Conservation (phyloP, 2,888 invertebrate species). For the Pseudanteris insignis region DNA sequence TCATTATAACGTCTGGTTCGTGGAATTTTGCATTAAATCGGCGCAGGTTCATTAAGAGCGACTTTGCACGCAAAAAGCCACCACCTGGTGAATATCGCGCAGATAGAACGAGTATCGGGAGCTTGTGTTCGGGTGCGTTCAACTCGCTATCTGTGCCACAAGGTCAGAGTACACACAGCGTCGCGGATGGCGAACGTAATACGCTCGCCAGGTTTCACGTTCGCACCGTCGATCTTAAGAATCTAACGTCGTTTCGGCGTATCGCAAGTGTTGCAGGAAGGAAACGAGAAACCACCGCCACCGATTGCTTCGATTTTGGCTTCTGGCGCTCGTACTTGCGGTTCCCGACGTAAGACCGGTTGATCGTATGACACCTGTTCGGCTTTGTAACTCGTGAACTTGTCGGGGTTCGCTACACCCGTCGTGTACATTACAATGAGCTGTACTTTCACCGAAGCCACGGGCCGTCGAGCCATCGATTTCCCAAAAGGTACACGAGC, state of each 20-base stretch:
- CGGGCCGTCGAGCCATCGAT: slow-evolving; percentile 23
- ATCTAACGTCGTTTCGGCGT: slow-evolving; percentile 14
- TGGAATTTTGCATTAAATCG: not conserved
- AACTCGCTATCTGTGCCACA: slow-evolving; percentile 52
- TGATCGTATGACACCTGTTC: slow-evolving; percentile 43
- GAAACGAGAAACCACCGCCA: slow-evolving; percentile 36
- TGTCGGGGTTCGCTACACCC: slow-evolving; percentile 37
- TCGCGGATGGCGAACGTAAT: slow-evolving; percentile 5
- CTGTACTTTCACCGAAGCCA: slow-evolving; percentile 24
- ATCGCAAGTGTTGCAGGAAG: slow-evolving; percentile 5
- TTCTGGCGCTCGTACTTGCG: slow-evolving; percentile 41
- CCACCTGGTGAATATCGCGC: slow-evolving; percentile 27
- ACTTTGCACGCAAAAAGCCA: slow-evolving; percentile 38
- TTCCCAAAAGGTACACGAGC: too few species aligned
- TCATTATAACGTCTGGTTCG: too few species aligned
- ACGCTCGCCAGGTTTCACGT: not conserved
- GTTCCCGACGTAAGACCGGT: slow-evolving; percentile 46
- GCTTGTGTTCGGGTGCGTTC: slow-evolving; percentile 42
- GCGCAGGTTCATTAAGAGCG: slow-evolving; percentile 18
- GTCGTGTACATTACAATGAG: slow-evolving; percentile 20
- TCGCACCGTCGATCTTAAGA: too few species aligned
- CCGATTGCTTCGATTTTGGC: slow-evolving; percentile 32
- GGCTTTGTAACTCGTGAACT: slow-evolving; percentile 27
- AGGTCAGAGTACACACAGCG: slow-evolving; percentile 46
- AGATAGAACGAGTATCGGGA: slow-evolving; percentile 13